phyloP scores from a whole-genome alignment of 2,113 vertebrate species.

The Ivindomyrus marchei region DNA sequence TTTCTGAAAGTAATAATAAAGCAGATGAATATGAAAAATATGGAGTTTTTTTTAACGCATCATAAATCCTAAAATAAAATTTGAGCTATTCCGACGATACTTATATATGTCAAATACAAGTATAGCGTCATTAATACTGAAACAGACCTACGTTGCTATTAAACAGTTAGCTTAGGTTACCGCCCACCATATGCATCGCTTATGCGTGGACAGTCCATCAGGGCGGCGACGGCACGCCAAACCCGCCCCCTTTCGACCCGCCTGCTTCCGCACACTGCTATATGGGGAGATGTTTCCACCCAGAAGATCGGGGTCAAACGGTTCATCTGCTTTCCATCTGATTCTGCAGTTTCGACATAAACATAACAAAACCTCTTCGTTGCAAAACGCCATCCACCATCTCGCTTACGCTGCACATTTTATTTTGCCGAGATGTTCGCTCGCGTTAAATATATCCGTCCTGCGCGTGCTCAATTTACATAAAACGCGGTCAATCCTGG shows the following conservation, averaged over 20 bases:
- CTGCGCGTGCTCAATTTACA: neutral
- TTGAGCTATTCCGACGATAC: neutral
- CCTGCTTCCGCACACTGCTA: neutral
- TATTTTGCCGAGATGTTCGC: neutral
- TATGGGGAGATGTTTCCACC: neutral
- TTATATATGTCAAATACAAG: neutral
- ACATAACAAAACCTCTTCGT: neutral
- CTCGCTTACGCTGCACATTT: neutral
- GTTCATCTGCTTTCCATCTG: neutral
- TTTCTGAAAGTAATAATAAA: conserved; percentile 10
- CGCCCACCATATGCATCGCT: neutral
- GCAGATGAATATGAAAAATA: conserved; percentile 2
- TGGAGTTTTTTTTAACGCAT: neutral
- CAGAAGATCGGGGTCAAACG: neutral
- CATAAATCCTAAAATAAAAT: neutral
- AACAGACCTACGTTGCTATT: neutral
- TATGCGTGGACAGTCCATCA: neutral
- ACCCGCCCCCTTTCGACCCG: neutral
- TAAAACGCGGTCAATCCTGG: neutral
- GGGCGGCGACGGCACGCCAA: neutral
- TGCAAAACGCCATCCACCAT: neutral
- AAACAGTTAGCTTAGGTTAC: neutral
- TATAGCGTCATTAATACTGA: neutral
- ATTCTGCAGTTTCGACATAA: neutral
- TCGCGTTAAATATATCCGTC: neutral